A percentile compares a stretch with the other conserved stretches of the same genome.
These are phyloP conservation scores for Elephantulus edwardii DNA, from an alignment of 2,113 vertebrate species.

Conservation along the genomic window DNA sequence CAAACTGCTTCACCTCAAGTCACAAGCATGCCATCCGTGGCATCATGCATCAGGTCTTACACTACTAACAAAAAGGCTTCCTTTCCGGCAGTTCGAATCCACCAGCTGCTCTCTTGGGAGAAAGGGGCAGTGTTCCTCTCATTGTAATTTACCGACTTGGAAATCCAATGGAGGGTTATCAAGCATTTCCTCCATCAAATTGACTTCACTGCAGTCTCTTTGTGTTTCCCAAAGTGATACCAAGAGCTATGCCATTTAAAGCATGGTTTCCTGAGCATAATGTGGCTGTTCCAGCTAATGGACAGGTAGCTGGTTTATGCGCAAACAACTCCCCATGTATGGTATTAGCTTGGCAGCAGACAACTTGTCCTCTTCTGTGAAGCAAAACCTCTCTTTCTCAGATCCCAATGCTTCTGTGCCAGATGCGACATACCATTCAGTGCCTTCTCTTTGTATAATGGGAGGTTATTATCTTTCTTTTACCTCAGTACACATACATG, in stretches of 20 bases:
- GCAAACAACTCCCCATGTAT: not conserved
- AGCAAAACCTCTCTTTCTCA: not conserved
- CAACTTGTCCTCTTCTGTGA: not conserved
- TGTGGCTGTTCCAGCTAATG: not conserved
- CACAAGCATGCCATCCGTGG: not conserved
- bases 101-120: too few relatives aligned
- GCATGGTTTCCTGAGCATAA: not conserved
- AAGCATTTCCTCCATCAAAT: too few relatives aligned
- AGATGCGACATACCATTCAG: not conserved
- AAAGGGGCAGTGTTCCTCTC: too few relatives aligned
- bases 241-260: not conserved
- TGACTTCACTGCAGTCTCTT: too few relatives aligned
- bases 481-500: slow-evolving; percentile 49
- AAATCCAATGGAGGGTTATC: too few relatives aligned
- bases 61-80: too few relatives aligned
- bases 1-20: not conserved
- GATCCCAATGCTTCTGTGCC: slow-evolving; percentile 42
- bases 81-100: too few relatives aligned
- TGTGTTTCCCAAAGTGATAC: not conserved
- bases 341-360: not conserved
- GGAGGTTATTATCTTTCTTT: slow-evolving; percentile 5
- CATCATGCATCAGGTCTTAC: too few relatives aligned
- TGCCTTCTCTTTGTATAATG: slow-evolving; percentile 4
- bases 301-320: not conserved
- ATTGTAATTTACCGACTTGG: too few relatives aligned